phyloP scores from a whole-genome alignment of 2,888 invertebrate species.

The Synanthedon tipuliformis region DNA sequence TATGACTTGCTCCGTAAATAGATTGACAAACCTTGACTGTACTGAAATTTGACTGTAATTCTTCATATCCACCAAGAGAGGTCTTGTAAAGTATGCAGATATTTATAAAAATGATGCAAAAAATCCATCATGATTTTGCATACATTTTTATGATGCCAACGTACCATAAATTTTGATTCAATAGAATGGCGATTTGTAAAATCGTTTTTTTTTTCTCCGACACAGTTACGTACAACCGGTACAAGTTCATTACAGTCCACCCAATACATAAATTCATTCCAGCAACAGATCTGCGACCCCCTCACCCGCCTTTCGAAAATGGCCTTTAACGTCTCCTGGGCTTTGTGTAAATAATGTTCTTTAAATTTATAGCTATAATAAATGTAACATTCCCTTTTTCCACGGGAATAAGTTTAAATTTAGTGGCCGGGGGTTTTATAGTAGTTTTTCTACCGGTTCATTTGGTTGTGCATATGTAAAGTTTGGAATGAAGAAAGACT shows the following conservation, averaged over 20 bases:
- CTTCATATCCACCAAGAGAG: too few relatives aligned
- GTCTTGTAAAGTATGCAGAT: too few relatives aligned
- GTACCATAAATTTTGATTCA: too few relatives aligned
- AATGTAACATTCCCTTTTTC: constrained; percentile 60
- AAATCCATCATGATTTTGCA: too few relatives aligned
- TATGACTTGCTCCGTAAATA: too few relatives aligned
- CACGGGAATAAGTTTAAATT: constrained; percentile 65
- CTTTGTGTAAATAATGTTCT: constrained; percentile 67
- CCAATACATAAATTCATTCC: constrained; percentile 57
- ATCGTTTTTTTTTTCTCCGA: too few relatives aligned
- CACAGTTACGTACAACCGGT: too few relatives aligned
- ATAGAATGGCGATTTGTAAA: too few relatives aligned
- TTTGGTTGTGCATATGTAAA: neutral
- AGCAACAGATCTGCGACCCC: constrained; percentile 42
- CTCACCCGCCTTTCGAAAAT: constrained; percentile 50
- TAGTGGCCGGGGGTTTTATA: constrained; percentile 35
- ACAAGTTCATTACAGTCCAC: constrained; percentile 26
- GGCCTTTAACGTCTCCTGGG: constrained; percentile 61
- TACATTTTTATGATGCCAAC: too few relatives aligned
- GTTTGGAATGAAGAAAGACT: neutral
- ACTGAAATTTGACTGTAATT: too few relatives aligned
- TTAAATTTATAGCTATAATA: constrained; percentile 66
- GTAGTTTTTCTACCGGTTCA: neutral
- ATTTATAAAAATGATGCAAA: too few relatives aligned
- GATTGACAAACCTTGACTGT: too few relatives aligned